These are phyloP conservation scores for Lathronympha strigana DNA, from an alignment of 2,888 invertebrate species.

Conservation along the genomic window DNA sequence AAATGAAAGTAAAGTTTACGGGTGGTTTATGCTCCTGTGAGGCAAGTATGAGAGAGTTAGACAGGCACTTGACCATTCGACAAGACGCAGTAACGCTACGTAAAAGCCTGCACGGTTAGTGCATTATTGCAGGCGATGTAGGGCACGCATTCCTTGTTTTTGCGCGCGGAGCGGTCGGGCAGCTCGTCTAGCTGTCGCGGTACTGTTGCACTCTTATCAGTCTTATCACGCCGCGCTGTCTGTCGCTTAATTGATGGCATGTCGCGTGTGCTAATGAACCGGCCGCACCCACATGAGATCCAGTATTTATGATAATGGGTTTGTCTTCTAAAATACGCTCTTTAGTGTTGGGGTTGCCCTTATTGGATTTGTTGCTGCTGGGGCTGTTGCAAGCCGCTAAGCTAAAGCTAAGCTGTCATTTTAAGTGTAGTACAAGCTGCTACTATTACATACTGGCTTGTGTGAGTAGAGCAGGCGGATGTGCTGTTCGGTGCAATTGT, in stretches of 20 bases:
- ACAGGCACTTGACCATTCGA: neutral
- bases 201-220: constrained; percentile 37
- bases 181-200: constrained; percentile 31
- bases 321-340: neutral
- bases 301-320: constrained; percentile 25
- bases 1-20: constrained; percentile 5
- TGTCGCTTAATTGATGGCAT: constrained; percentile 36
- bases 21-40: neutral
- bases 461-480: neutral
- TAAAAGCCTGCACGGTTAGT: constrained; percentile 14
- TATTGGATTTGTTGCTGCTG: neutral
- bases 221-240: constrained; percentile 38
- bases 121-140: constrained; percentile 15
- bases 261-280: constrained; percentile 24
- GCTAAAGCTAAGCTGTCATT: neutral
- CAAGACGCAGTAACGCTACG: constrained; percentile 6
- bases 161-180: constrained; percentile 26
- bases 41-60: neutral
- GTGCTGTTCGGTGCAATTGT: constrained; percentile 1
- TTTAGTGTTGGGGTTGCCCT: neutral
- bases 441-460: neutral
- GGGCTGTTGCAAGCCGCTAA: neutral
- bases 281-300: constrained; percentile 13
- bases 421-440: neutral
- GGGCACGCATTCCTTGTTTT: constrained; percentile 32